Percentiles rank a stretch among this genome's conserved stretches.
phyloP scores from a whole-genome alignment of 2,113 vertebrate genomes.

The Pterocles orientalis region DNA sequence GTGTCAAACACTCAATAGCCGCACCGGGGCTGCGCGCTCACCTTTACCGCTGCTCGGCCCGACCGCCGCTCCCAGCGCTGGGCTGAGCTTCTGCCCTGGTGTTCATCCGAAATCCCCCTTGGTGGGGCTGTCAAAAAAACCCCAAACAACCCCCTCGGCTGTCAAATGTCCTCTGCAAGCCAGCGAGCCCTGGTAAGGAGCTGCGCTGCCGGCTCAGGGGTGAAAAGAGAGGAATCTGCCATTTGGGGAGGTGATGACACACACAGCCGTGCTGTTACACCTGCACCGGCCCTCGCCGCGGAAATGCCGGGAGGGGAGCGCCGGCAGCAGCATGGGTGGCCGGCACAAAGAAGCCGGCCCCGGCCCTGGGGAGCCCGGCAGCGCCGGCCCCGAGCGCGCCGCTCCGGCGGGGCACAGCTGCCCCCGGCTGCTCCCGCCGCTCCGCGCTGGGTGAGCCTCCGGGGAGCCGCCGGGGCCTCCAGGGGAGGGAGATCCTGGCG shows the following conservation, averaged over 20 bases:
- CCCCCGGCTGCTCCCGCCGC: background rate
- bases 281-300: constrained; percentile 76
- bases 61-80: background rate
- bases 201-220: background rate
- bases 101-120: background rate
- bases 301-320: constrained; percentile 72
- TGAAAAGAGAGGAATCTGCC: constrained; percentile 47
- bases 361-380: background rate
- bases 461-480: background rate
- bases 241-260: constrained; percentile 85
- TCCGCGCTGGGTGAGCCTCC: background rate
- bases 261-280: constrained; percentile 84
- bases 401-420: background rate
- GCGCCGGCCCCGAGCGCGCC: background rate
- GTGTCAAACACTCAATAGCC: background rate
- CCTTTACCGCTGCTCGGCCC: background rate
- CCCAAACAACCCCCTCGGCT: background rate
- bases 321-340: constrained; percentile 81
- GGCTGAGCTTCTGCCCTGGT: background rate
- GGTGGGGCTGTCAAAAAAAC: background rate
- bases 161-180: background rate
- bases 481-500: background rate
- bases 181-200: background rate
- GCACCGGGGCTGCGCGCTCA: background rate
- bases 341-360: background rate